phyloP scores from a whole-genome alignment of 1,140 invertebrate genomes.

The Achatina immaculata region DNA sequence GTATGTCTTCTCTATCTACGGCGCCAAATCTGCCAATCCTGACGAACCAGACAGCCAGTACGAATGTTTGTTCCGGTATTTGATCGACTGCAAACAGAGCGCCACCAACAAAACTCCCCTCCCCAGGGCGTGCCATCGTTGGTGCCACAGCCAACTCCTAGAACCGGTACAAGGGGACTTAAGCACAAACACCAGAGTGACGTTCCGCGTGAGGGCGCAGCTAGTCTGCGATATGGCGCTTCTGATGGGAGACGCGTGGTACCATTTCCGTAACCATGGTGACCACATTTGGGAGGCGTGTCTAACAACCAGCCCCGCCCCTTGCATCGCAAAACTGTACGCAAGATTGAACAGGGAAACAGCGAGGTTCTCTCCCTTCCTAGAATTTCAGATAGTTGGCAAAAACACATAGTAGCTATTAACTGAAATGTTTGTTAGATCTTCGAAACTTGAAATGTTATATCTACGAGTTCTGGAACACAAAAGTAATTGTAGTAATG shows the following conservation, averaged over 20 bases:
- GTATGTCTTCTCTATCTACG: constrained; percentile 68
- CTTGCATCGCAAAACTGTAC: constrained; percentile 63
- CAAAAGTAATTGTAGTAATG: no score
- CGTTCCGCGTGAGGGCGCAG: constrained; percentile 63
- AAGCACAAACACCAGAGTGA: constrained; percentile 50
- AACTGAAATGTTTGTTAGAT: no score
- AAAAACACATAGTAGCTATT: constrained; percentile 4
- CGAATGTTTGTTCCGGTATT: constrained; percentile 66
- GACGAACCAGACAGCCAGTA: constrained; percentile 51
- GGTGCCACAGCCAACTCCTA: constrained; percentile 62
- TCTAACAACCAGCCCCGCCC: constrained; percentile 59
- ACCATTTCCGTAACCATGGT: constrained; percentile 58
- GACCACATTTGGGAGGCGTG: constrained; percentile 67
- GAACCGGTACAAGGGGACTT: constrained; percentile 67
- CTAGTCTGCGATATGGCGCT: constrained; percentile 63
- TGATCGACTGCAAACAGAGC: constrained; percentile 64
- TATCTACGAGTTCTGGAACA: no score
- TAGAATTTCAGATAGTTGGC: constrained; percentile 64
- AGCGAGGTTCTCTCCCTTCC: constrained; percentile 61
- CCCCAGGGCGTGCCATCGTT: constrained; percentile 67
- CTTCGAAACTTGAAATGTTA: no score
- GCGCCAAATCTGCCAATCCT: constrained; percentile 47
- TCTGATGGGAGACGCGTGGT: constrained; percentile 64
- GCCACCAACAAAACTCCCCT: constrained; percentile 61
- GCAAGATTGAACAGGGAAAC: constrained; percentile 62